Conservation (phyloP, 2,113 vertebrate species). For the Mormyrus iriodes region DNA sequence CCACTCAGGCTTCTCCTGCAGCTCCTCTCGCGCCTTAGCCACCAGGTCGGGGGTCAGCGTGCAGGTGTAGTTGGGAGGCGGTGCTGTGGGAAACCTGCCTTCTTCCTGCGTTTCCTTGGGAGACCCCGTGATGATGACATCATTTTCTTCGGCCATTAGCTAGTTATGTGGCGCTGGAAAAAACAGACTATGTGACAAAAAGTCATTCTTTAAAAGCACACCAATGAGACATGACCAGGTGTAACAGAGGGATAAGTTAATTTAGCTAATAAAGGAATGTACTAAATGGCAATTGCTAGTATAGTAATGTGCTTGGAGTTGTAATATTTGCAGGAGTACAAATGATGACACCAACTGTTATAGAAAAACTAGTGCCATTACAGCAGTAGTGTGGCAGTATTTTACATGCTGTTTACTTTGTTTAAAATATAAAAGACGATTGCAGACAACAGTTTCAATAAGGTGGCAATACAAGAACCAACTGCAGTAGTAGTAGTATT, state of each 20-base stretch:
- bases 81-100: slow-evolving; percentile 56
- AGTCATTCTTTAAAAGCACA: neutral
- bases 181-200: neutral
- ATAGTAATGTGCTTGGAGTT: neutral
- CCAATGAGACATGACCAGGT: neutral
- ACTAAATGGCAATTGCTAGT: neutral
- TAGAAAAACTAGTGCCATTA: neutral
- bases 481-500: neutral
- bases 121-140: slow-evolving; percentile 67
- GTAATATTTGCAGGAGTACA: neutral
- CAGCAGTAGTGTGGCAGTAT: neutral
- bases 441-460: neutral
- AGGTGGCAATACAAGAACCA: neutral
- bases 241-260: neutral
- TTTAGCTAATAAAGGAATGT: neutral
- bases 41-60: slow-evolving; percentile 79
- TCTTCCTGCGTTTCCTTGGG: slow-evolving; percentile 57
- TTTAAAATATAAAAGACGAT: neutral
- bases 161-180: slow-evolving; percentile 35
- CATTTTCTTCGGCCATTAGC: slow-evolving; percentile 84
- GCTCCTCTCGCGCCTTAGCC: slow-evolving; percentile 87
- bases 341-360: neutral
- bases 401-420: neutral
- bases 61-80: slow-evolving; percentile 75
- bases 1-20: slow-evolving; percentile 97